phyloP scores from a whole-genome alignment of 2,888 invertebrate species.

The Thereva nobilitata region DNA sequence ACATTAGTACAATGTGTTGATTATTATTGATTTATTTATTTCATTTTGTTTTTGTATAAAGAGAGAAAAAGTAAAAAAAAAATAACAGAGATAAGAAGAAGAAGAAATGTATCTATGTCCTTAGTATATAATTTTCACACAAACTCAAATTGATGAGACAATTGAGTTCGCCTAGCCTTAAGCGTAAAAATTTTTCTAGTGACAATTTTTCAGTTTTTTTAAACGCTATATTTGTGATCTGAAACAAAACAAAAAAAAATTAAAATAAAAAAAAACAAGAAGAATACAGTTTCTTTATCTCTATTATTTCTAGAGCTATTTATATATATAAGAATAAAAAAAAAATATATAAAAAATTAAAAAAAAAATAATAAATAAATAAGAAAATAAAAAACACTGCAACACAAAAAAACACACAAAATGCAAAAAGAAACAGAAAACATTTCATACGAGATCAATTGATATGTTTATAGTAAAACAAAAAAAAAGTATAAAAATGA shows the following conservation, averaged over 20 bases:
- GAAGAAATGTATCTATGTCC: conserved; percentile 23
- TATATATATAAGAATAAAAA: conserved; percentile 27
- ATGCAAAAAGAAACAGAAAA: conserved; percentile 18
- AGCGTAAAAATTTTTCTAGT: conserved; percentile 31
- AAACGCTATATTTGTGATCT: conserved; percentile 35
- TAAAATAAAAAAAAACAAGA: background rate
- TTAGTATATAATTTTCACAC: conserved; percentile 32
- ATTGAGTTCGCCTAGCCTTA: conserved; percentile 34
- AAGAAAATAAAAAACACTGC: background rate
- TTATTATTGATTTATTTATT: no score
- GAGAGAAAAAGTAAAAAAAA: background rate
- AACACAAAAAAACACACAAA: conserved; percentile 5
- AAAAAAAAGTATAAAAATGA: background rate
- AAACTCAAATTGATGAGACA: conserved; percentile 13
- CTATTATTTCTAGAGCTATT: conserved; percentile 31
- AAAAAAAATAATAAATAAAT: conserved; percentile 1
- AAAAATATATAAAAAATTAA: conserved; percentile 19
- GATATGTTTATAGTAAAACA: conserved; percentile 19
- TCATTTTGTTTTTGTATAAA: conserved; percentile 37
- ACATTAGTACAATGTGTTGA: conserved; percentile 53
- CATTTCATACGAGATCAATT: conserved; percentile 24
- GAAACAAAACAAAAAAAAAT: background rate
- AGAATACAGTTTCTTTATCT: conserved; percentile 27
- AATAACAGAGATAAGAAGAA: conserved; percentile 1
- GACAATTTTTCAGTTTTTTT: conserved; percentile 37